Percentiles rank a stretch among this genome's conserved stretches.
These are phyloP conservation scores for Synanthedon tipuliformis DNA, from an alignment of 2,888 invertebrate species.

Conservation along the genomic window DNA sequence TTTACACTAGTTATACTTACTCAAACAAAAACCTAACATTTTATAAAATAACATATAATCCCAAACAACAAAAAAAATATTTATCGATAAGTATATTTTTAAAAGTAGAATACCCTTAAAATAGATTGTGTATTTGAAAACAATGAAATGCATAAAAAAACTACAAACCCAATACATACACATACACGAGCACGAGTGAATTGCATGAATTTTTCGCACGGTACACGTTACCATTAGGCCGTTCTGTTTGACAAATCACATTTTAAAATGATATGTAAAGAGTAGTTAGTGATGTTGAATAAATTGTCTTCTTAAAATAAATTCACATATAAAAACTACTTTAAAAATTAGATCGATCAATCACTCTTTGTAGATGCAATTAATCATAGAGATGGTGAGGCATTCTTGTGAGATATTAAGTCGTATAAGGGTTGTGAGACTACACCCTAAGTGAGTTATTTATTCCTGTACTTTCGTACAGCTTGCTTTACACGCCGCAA, in stretches of 20 bases:
- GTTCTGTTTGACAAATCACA: constrained; percentile 46
- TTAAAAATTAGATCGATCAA: constrained; percentile 46
- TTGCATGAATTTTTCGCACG: constrained; percentile 32
- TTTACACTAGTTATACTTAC: no score
- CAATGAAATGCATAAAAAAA: no score
- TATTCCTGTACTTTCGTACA: background rate
- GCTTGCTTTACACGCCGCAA: background rate
- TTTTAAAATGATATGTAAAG: constrained; percentile 47
- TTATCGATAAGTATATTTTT: no score
- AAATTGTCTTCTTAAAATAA: constrained; percentile 19
- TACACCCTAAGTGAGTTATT: constrained; percentile 6
- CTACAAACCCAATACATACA: background rate
- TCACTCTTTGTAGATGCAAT: constrained; percentile 43
- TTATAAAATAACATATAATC: no score
- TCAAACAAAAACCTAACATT: no score
- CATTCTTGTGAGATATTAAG: constrained; percentile 24
- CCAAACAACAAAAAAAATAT: no score
- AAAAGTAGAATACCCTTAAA: no score
- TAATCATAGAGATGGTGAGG: constrained; percentile 49
- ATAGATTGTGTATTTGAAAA: no score
- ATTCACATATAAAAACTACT: constrained; percentile 19
- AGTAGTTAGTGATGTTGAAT: constrained; percentile 31
- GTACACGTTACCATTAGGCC: constrained; percentile 20
- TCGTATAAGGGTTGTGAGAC: constrained; percentile 30
- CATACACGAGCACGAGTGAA: background rate